These are phyloP conservation scores for Eumeta japonica DNA, from an alignment of 1,140 invertebrate genomes.

Conservation along the genomic window DNA sequence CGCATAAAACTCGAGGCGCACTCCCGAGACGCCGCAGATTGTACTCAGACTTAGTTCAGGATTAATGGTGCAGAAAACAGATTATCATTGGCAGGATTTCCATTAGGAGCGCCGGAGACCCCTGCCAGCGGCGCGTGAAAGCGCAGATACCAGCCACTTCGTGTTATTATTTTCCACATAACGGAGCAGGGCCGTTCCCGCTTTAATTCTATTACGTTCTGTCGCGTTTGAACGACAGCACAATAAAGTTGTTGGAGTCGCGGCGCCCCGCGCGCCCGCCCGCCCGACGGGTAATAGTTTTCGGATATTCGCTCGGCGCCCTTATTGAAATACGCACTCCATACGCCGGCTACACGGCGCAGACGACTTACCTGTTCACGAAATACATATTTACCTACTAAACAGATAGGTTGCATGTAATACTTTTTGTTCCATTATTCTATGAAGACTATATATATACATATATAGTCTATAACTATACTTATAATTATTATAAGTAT, in stretches of 20 bases:
- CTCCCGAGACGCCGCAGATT: conserved; percentile 49
- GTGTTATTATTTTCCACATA: conserved; percentile 56
- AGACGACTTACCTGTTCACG: too few relatives aligned
- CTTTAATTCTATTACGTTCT: conserved; percentile 55
- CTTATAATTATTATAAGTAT: too few relatives aligned
- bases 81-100: conserved; percentile 56
- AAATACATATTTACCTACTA: too few relatives aligned
- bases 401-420: too few relatives aligned
- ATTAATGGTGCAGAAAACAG: conserved; percentile 57
- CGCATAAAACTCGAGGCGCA: conserved; percentile 51
- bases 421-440: too few relatives aligned
- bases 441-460: too few relatives aligned
- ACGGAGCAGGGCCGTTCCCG: conserved; percentile 41
- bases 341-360: too few relatives aligned
- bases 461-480: too few relatives aligned
- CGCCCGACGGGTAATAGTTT: too few relatives aligned
- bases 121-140: conserved; percentile 53
- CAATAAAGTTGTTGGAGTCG: conserved; percentile 44
- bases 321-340: too few relatives aligned
- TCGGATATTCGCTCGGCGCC: too few relatives aligned
- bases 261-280: too few relatives aligned
- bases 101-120: conserved; percentile 47
- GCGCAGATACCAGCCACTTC: conserved; percentile 36
- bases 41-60: conserved; percentile 51
- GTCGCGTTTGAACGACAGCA: conserved; percentile 48